Percentiles rank a stretch among this genome's conserved stretches.
These are phyloP conservation scores for Tipula unca DNA, from an alignment of 2,888 invertebrate species.

Conservation along the genomic window DNA sequence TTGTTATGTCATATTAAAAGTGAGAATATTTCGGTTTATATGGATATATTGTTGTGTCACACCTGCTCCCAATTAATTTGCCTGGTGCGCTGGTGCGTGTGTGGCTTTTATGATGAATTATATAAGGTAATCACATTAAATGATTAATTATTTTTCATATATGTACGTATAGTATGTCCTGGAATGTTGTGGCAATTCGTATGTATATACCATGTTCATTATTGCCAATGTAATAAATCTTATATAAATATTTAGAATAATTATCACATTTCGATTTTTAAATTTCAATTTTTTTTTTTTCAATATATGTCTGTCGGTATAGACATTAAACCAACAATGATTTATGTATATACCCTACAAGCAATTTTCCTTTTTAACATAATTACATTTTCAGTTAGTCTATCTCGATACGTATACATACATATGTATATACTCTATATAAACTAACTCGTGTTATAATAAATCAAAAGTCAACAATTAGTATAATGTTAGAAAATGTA, in stretches of 20 bases:
- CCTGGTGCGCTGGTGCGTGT: neutral
- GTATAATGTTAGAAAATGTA: neutral
- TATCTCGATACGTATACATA: neutral
- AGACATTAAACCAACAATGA: neutral
- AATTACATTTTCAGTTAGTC: constrained; percentile 14
- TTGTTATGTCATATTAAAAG: neutral
- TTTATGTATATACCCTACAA: neutral
- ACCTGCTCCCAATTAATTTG: neutral
- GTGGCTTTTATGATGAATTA: neutral
- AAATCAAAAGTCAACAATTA: constrained; percentile 8
- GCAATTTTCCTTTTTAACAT: neutral
- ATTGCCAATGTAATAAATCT: neutral
- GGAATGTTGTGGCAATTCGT: no score
- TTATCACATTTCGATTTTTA: neutral
- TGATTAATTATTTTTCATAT: neutral
- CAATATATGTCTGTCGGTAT: neutral
- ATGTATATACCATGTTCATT: no score
- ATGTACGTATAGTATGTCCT: no score
- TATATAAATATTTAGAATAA: neutral
- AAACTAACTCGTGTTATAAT: constrained; percentile 4
- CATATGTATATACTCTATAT: neutral
- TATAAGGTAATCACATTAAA: neutral
- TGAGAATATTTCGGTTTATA: neutral
- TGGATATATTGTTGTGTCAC: neutral
- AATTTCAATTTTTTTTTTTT: neutral